Conservation (phyloP, 2,113 vertebrate species). For the Paracyprichromis sp. region DNA sequence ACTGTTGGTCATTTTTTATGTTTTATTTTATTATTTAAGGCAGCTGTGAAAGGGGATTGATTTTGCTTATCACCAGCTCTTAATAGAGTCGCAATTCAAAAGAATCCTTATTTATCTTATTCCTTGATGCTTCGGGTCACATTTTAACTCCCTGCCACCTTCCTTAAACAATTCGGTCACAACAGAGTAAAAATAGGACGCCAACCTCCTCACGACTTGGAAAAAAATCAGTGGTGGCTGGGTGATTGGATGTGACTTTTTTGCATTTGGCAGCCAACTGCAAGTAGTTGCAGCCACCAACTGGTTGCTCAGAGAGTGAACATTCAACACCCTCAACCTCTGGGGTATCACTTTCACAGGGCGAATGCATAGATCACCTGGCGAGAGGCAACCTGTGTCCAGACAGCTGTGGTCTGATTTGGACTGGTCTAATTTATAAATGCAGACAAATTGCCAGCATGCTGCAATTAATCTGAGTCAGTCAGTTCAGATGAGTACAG, state of each 20-base stretch:
- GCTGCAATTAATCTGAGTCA: background rate
- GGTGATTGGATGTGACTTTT: background rate
- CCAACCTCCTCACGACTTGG: too few relatives aligned
- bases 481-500: background rate
- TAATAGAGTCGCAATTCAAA: background rate
- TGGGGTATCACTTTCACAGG: background rate
- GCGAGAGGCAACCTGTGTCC: background rate
- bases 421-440: background rate
- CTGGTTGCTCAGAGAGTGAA: background rate
- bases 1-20: background rate
- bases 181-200: background rate
- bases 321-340: background rate
- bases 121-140: background rate
- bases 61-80: background rate
- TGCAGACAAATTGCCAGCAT: background rate
- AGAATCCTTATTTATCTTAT: background rate
- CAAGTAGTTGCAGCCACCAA: background rate
- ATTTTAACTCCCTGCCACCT: background rate
- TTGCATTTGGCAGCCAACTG: background rate
- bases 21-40: background rate
- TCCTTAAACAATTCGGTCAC: background rate
- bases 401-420: background rate
- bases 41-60: background rate
- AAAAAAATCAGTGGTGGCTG: background rate
- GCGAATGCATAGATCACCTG: background rate